Base-by-base conservation (phyloP, 2,888 invertebrate genomes). In the Gastrophysa polygoni region DNA sequence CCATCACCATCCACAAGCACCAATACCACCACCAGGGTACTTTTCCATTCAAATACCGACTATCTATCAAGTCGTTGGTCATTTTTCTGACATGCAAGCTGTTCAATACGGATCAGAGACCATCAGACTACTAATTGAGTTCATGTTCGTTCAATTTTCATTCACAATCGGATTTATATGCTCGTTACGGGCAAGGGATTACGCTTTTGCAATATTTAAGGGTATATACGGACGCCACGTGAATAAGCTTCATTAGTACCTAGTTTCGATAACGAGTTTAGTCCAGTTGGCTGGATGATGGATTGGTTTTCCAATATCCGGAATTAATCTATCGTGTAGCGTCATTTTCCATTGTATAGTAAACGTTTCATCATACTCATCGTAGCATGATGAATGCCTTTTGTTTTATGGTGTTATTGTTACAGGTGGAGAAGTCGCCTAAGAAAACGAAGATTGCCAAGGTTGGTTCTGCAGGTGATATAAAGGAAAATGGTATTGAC, bases 391-490 rank as follows among this genome's bases (percentile, higher is more conserved):
- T n/a, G n/a, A n/a, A n/a, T n/a, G n/a, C n/a, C n/a, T n/a, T 2
- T 14, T 38, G 14, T 38, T 38, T 1, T 38, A n/a, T n/a, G n/a
- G n/a, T n/a, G n/a, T n/a, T n/a, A n/a, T 38, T 38, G 38, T 38
- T 38, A n/a, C 38, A 38, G 38, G 11, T 3, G 14, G 14, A n/a
- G 38, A 38, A 38, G 38, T 38, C 38, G 4, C 38, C 14, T 6
- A 38, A 38, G 6, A 38, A 79, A 49, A 70, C 75, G 1, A 84
- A 83, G 76, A 81, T 83, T 69, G 77, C 76, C 0, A 80, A 77
- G 69, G 68, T 82, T 24, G 82, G 81, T 38, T 61, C 65, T 11
- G 57, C 67, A 21, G 46, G 14, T 14, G 17, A 28, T 11, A 18
- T 16, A 1, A 5, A 24, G 2, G 57, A 51, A 17, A 61, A 61